Conservation (phyloP, 2,797 vertebrate genomes). For the Melanotaenia pygmaea region DNA sequence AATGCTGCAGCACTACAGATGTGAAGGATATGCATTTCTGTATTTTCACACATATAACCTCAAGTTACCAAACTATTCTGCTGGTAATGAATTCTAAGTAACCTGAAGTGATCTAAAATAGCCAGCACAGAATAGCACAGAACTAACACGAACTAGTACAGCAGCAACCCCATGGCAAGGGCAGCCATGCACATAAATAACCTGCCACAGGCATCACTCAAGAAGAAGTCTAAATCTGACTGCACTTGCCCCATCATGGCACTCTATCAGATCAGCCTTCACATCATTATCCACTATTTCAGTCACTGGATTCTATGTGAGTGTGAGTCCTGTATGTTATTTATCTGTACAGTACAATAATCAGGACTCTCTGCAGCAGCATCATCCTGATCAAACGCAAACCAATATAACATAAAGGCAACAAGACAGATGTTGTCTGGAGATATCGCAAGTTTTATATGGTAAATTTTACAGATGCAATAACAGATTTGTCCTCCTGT, state of each 20-base stretch:
- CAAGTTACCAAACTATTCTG: constrained; percentile 3
- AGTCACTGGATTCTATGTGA: constrained; percentile 19
- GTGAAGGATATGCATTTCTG: neutral
- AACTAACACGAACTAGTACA: constrained; percentile 46
- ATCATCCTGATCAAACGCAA: constrained; percentile 24
- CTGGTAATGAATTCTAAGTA: constrained; percentile 42
- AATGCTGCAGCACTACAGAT: neutral
- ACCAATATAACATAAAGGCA: constrained; percentile 26
- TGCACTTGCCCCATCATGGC: constrained; percentile 58
- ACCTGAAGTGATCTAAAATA: constrained; percentile 59
- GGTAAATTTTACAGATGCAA: constrained; percentile 33
- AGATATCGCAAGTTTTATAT: constrained; percentile 2
- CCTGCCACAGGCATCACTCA: constrained; percentile 73
- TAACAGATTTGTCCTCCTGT: constrained; percentile 43
- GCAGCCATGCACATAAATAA: constrained; percentile 69
- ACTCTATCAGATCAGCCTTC: constrained; percentile 32
- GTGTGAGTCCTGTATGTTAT: constrained; percentile 16
- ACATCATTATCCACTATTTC: constrained; percentile 22
- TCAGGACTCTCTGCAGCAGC: constrained; percentile 23
- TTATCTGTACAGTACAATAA: constrained; percentile 29
- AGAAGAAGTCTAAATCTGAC: constrained; percentile 63
- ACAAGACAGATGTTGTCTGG: constrained; percentile 44
- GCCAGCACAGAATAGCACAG: constrained; percentile 37
- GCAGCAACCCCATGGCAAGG: constrained; percentile 75
- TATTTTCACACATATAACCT: neutral